phyloP scores from a whole-genome alignment of 2,797 vertebrate species.

The Peromyscus attwateri region DNA sequence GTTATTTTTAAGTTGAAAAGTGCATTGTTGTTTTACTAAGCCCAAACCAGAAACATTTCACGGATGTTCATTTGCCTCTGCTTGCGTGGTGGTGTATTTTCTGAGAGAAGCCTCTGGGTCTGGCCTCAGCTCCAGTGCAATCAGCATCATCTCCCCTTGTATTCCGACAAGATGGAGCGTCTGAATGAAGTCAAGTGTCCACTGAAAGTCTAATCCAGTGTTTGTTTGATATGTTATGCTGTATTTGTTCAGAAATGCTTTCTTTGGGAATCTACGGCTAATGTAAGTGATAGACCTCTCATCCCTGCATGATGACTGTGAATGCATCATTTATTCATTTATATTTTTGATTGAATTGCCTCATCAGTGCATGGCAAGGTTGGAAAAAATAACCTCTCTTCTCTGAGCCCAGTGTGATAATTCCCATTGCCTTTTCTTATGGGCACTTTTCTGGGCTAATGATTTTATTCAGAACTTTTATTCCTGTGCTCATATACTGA shows the following conservation, averaged over 20 bases:
- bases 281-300: slow-evolving; percentile 17
- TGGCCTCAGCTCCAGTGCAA: slow-evolving; percentile 10
- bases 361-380: not conserved
- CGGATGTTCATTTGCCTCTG: not conserved
- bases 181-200: not conserved
- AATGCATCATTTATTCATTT: not conserved
- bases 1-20: not conserved
- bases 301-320: not conserved
- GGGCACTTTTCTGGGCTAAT: slow-evolving; percentile 69
- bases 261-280: slow-evolving; percentile 54
- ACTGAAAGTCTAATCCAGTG: slow-evolving; percentile 26
- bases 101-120: not conserved
- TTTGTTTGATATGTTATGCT: slow-evolving; percentile 64
- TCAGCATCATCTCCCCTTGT: not conserved
- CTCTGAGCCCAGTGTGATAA: not conserved
- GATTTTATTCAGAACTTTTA: slow-evolving; percentile 75
- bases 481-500: slow-evolving; percentile 37
- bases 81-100: slow-evolving; percentile 53
- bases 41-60: not conserved
- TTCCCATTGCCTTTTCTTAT: not conserved
- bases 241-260: slow-evolving; percentile 52
- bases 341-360: slow-evolving; percentile 30
- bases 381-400: not conserved
- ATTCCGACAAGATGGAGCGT: not conserved
- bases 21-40: not conserved